Conservation (phyloP, 2,113 vertebrate species). For the Andinoacara biseriatus region DNA sequence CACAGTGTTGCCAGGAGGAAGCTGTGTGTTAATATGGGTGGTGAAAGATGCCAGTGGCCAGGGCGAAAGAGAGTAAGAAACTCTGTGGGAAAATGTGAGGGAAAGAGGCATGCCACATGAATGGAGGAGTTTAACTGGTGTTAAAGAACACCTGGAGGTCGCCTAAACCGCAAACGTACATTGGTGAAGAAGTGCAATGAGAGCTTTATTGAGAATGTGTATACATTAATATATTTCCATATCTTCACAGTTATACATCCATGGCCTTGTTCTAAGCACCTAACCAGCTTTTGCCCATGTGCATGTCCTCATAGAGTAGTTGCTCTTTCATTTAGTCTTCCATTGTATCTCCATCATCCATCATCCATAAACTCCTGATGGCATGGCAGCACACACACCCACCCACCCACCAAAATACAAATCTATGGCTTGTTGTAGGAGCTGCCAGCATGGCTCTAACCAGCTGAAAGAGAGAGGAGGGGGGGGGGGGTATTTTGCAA, state of each 20-base stretch:
- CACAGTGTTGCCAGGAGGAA: slow-evolving; percentile 74
- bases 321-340: slow-evolving; percentile 64
- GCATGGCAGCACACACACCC: slow-evolving; percentile 40
- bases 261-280: background rate
- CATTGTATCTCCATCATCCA: slow-evolving; percentile 63
- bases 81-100: slow-evolving; percentile 70
- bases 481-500: background rate
- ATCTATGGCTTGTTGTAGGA: slow-evolving; percentile 34
- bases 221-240: slow-evolving; percentile 6
- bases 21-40: slow-evolving; percentile 76
- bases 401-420: slow-evolving; percentile 24
- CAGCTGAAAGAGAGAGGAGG: background rate
- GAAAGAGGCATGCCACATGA: slow-evolving; percentile 51
- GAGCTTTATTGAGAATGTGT: background rate
- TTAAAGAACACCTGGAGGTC: slow-evolving; percentile 62
- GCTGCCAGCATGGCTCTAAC: slow-evolving; percentile 28
- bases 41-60: slow-evolving; percentile 63
- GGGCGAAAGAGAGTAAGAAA: slow-evolving; percentile 45
- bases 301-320: slow-evolving; percentile 53
- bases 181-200: slow-evolving; percentile 12
- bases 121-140: slow-evolving; percentile 47
- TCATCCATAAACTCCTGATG: slow-evolving; percentile 59
- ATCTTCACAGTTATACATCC: background rate
- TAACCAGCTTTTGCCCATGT: slow-evolving; percentile 26
- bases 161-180: background rate